These are phyloP conservation scores for Lota lota DNA, from an alignment of 2,113 vertebrate species.

Conservation along the genomic window DNA sequence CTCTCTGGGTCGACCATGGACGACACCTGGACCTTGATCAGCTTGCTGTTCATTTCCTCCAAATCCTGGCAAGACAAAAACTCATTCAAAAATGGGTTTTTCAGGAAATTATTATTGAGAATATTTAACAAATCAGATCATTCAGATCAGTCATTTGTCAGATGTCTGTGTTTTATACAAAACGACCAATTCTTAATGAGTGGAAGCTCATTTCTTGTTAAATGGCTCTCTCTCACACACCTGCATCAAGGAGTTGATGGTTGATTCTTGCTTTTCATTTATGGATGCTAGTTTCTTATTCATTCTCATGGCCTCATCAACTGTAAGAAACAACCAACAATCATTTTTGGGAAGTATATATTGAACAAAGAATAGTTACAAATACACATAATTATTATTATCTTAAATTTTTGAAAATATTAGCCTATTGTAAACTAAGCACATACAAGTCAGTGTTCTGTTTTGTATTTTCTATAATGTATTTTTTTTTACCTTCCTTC, in stretches of 20 bases:
- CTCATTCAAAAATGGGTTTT: not conserved
- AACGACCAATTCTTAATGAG: no score
- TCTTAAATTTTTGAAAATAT: no score
- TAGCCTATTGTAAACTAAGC: no score
- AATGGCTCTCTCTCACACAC: slow-evolving; percentile 54
- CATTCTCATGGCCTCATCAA: slow-evolving; percentile 82
- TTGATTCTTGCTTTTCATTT: slow-evolving; percentile 80
- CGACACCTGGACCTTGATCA: slow-evolving; percentile 82
- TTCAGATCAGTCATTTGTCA: no score
- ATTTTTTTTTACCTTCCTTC: not conserved
- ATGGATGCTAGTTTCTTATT: slow-evolving; percentile 80
- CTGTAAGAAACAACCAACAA: slow-evolving; percentile 60
- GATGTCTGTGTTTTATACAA: no score
- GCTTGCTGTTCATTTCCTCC: slow-evolving; percentile 78
- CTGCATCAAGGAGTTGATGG: slow-evolving; percentile 80
- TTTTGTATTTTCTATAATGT: not conserved
- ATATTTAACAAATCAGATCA: no score
- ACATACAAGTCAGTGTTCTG: no score
- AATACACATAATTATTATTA: no score
- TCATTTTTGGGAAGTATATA: no score
- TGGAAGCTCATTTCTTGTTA: no score
- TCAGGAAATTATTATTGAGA: no score
- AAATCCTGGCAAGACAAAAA: slow-evolving; percentile 73
- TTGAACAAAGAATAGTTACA: not conserved
- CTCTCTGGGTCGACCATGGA: slow-evolving; percentile 72